A percentile compares a stretch with the other conserved stretches of the same genome.
phyloP scores from a whole-genome alignment of 37 sponge, comb jelly and placozoan species.

The Aplysina aerophoba region DNA sequence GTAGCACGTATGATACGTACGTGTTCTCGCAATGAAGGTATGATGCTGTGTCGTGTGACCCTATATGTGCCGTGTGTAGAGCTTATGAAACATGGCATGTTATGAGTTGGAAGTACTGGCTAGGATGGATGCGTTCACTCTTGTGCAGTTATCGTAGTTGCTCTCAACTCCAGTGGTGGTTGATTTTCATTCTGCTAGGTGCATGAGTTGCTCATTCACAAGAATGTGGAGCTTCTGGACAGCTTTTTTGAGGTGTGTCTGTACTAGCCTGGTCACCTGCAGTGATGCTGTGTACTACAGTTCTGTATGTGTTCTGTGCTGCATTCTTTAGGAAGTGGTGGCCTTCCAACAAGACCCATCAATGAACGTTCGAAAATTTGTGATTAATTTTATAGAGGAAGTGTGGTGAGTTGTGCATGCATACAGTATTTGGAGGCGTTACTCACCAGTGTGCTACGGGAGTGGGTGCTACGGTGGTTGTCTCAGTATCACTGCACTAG shows the following conservation, averaged over 20 bases:
- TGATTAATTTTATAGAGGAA: constrained; percentile 84
- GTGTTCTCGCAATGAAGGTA: no score
- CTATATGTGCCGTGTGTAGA: no score
- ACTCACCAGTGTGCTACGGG: no score
- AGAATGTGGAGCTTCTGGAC: constrained; percentile 84
- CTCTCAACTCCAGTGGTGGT: neutral
- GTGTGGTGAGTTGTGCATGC: constrained; percentile 65
- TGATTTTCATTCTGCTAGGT: constrained; percentile 52
- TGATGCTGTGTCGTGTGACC: no score
- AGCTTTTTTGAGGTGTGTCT: constrained; percentile 82
- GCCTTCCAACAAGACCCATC: constrained; percentile 80
- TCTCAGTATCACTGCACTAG: no score
- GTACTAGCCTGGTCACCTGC: neutral
- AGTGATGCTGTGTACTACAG: no score
- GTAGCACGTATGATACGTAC: no score
- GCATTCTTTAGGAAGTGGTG: constrained; percentile 78
- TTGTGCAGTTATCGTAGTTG: neutral
- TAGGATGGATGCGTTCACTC: neutral
- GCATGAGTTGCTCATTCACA: constrained; percentile 90
- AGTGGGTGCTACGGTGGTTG: no score
- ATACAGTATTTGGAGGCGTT: neutral
- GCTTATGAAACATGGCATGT: no score
- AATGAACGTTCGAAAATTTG: constrained; percentile 90
- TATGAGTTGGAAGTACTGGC: no score
- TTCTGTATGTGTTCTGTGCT: neutral